Conservation (phyloP, 1,140 invertebrate species). For the Popillia japonica region DNA sequence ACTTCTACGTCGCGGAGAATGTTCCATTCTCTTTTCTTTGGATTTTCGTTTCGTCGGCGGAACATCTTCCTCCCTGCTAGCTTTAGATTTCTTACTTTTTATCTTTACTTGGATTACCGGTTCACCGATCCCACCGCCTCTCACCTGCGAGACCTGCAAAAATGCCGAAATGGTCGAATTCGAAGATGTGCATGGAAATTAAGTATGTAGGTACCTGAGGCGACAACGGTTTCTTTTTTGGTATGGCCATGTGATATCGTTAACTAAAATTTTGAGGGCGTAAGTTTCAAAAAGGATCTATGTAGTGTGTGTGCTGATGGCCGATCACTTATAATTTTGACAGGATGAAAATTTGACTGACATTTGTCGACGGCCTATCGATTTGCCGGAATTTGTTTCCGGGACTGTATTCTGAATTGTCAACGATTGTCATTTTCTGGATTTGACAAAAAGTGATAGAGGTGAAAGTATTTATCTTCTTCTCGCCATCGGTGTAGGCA, state of each 20-base stretch:
- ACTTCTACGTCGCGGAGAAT: not conserved
- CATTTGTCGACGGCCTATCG: no score
- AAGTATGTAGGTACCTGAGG: not conserved
- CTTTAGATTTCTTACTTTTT: not conserved
- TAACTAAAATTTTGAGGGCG: not conserved
- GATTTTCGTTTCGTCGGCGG: not conserved
- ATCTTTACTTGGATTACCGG: not conserved
- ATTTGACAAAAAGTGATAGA: no score
- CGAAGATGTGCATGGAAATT: not conserved
- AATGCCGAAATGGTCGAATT: not conserved
- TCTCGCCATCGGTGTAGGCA: no score
- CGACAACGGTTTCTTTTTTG: not conserved
- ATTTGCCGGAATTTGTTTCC: no score
- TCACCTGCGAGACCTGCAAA: not conserved
- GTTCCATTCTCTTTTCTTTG: not conserved
- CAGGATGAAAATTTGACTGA: not conserved
- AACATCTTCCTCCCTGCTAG: not conserved
- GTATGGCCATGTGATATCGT: not conserved
- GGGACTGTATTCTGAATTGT: no score
- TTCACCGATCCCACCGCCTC: not conserved
- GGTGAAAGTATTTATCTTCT: no score
- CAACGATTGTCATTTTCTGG: no score
- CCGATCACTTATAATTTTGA: slow-evolving; percentile 4
- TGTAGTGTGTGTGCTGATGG: no score
- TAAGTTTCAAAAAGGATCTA: not conserved